Base-by-base conservation (phyloP, 1,140 invertebrate species). In the Penaeus chinensis region DNA sequence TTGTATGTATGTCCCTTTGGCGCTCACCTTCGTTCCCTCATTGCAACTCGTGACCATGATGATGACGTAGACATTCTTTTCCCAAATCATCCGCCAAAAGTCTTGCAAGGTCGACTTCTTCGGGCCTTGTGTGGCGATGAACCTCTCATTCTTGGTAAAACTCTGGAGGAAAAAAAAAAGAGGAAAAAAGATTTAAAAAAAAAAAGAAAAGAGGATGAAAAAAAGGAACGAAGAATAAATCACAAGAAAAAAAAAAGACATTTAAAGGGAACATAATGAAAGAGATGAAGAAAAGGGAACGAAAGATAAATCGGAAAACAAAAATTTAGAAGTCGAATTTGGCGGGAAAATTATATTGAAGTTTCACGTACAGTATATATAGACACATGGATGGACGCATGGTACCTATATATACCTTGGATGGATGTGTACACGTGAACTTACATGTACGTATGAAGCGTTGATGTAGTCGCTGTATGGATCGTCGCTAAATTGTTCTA, bases 11-110 rank as follows among this genome's bases (percentile, higher is more conserved):
- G n/a, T 37, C 5, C 5, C 37, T 3, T 42, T 8, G 37, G n/a
- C 1, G 0, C 91, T 92, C 91, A 95, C 95, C 93, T 95, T 95
- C 90, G 95, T 95, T 88, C 95, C 94, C 93, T 97, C 96, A 1
- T 95, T 92, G 81, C 96, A 94, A 90, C 96, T 90, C 16, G 92
- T 91, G 8, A 92, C 80, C 94, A 94, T 94, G 63, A 94, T 93
- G 83, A 94, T 91, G 13, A 93, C 91, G n/a, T 91, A 90, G 54
- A 92, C 91, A 65, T 93, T 91, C 87, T 93, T 92, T 82, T 94
- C 92, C 94, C 93, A 94, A 11, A 94, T 91, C 93, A 94, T 94
- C 79, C 92, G 91, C 94, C 94, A 94, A 90, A 94, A 94, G 90
- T 94, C 93, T 19, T 91, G 92, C 90, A 93, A 92, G 54, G 94